Percentiles rank a stretch among this genome's conserved stretches.
Evolutionary conservation across 2,797 vertebrate genomes (phyloP).

Genomic region (Anas capensis): DNA sequence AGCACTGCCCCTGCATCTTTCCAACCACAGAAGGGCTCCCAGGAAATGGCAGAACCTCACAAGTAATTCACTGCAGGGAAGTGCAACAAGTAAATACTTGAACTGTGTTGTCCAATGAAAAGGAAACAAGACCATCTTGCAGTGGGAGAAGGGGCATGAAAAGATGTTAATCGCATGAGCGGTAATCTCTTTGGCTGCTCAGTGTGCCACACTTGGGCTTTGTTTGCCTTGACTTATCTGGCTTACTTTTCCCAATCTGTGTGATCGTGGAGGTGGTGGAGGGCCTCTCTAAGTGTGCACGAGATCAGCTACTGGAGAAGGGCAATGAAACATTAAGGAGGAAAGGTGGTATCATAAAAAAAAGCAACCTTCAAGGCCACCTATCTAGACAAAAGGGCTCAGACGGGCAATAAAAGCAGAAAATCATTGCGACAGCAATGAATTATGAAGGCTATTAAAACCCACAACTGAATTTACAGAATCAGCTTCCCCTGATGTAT

Average conservation of each 20-base stretch:
- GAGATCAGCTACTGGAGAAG: conserved; percentile 46
- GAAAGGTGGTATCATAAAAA: conserved; percentile 31
- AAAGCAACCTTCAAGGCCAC: conserved; percentile 46
- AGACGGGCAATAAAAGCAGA: conserved; percentile 50
- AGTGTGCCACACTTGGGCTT: conserved; percentile 62
- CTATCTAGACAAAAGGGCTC: conserved; percentile 57
- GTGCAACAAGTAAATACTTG: conserved; percentile 65
- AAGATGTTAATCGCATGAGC: conserved; percentile 72
- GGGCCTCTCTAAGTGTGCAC: conserved; percentile 40
- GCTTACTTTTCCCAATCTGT: conserved; percentile 50
- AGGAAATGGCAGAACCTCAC: background rate
- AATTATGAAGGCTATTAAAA: conserved; percentile 66
- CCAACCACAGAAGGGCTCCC: background rate
- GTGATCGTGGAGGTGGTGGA: conserved; percentile 43
- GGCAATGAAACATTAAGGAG: conserved; percentile 45
- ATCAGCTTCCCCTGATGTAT: conserved; percentile 21
- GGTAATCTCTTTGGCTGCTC: conserved; percentile 72
- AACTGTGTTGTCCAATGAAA: conserved; percentile 55
- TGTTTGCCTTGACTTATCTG: conserved; percentile 74
- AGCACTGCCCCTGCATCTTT: background rate
- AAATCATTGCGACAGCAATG: conserved; percentile 49
- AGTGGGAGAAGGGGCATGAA: conserved; percentile 43
- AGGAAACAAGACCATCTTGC: conserved; percentile 73
- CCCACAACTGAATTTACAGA: conserved; percentile 50
- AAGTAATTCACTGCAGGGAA: conserved; percentile 38